Base-by-base conservation (phyloP, 1,140 invertebrate species). In the Rhagoletis zephyria region DNA sequence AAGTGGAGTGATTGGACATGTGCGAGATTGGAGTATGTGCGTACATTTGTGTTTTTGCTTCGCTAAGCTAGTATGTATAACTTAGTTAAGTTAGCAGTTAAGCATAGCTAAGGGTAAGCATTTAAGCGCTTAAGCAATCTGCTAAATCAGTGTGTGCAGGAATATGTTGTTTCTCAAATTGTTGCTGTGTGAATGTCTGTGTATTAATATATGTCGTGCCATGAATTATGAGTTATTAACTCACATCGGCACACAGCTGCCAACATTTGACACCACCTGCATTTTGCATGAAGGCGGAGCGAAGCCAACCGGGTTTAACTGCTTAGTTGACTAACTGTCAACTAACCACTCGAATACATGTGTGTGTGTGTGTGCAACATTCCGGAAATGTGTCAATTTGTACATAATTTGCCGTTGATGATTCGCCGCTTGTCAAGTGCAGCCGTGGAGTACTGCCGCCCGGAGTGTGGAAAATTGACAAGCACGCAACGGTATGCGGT, bases 211-310 rank as follows among this genome's bases (percentile, higher is more conserved):
- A 81, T 56, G 45, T 81, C 74, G 74, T 81, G 74, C 48, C 45
- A 81, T 81, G 74, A 81, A 81, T 56, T 81, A 81, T 81, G 74
- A 81, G 14, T 81, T 16, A 81, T 48, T 81, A 56, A 81, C 74
- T 81, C n/a, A 81, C 74, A 56, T 56, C 14, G 42, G 19, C 74
- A 56, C 74, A 56, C 74, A 81, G 74, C 45, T 81, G 74, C 45
- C 74, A 81, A 45, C 19, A 81, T 67, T 67, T 40, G 64, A n/a
- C 64, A 67, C 6, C 64, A 67, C 64, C 64, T 67, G 64, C 64
- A 30, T 67, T 67, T 67, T 67, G 64, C 4, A 67, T 40, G 10
- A 19, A 67, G 65, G 19, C 19, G 19, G 70, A 56, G n/a, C 10
- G 5, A 56, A 56, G n/a, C 48, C 19, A 51, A n/a, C 61, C 12